Conservation (phyloP, 2,113 vertebrate genomes). For the Barbus barbus region DNA sequence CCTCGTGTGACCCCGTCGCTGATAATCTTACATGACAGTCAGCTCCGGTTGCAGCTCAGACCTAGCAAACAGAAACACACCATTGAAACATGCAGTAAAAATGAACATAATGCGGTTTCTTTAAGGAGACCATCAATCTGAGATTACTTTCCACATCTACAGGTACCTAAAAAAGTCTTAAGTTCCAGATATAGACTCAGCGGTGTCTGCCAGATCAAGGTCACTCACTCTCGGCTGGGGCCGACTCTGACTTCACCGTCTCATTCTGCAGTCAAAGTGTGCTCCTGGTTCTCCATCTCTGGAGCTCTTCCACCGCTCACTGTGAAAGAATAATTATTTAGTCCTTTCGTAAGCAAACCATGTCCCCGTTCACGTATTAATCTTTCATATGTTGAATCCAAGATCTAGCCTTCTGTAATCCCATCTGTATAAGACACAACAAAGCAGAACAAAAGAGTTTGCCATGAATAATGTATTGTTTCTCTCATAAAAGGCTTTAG, state of each 20-base stretch:
- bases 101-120: not conserved
- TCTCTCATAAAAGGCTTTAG: constrained; percentile 79
- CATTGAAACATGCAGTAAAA: not conserved
- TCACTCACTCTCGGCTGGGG: not conserved
- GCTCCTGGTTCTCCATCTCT: constrained; percentile 39
- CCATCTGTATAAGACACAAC: constrained; percentile 81
- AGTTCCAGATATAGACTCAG: constrained; percentile 24
- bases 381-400: constrained; percentile 84
- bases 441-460: constrained; percentile 74
- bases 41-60: constrained; percentile 14
- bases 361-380: constrained; percentile 80
- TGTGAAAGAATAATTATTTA: constrained; percentile 79
- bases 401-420: constrained; percentile 81
- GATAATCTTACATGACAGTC: constrained; percentile 26
- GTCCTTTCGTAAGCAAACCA: constrained; percentile 79
- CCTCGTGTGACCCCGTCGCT: constrained; percentile 42
- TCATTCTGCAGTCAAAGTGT: constrained; percentile 24
- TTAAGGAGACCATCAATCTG: not conserved
- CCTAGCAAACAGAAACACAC: not conserved
- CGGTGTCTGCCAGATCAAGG: constrained; percentile 14
- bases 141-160: not conserved
- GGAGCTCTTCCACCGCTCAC: constrained; percentile 73
- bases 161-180: constrained; percentile 1
- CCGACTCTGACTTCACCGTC: not conserved
- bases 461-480: constrained; percentile 77